Evolutionary conservation across 2,888 invertebrate genomes (phyloP).

Genomic region (Microplitis manilae): DNA sequence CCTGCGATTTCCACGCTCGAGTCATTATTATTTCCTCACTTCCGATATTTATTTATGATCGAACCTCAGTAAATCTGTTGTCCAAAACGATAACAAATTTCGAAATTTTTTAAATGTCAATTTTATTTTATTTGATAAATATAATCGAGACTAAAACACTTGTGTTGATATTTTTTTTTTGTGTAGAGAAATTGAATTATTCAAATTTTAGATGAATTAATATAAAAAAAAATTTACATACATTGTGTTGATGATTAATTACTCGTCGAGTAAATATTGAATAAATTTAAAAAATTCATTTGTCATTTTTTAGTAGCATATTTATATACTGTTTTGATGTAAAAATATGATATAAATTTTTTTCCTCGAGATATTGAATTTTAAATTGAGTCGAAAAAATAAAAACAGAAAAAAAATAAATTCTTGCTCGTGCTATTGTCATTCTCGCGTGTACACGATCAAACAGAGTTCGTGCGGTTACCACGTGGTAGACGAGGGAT

Average conservation of each 20-base stretch:
- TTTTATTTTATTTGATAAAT: no score
- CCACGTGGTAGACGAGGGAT: constrained; percentile 27
- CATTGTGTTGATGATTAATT: not conserved
- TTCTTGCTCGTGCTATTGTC: constrained; percentile 2
- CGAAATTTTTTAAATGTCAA: no score
- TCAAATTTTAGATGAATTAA: not conserved
- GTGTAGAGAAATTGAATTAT: not conserved
- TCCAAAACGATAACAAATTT: no score
- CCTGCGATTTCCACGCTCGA: not conserved
- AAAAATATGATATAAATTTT: not conserved
- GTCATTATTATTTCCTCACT: not conserved
- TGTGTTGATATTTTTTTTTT: not conserved
- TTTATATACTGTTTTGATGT: not conserved
- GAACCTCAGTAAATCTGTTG: no score
- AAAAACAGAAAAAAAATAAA: constrained; percentile 12
- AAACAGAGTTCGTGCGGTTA: constrained; percentile 28
- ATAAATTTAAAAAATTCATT: not conserved
- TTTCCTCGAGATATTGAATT: constrained; percentile 2
- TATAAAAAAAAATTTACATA: not conserved
- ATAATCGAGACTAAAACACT: no score
- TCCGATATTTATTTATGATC: not conserved
- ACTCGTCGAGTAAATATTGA: constrained; percentile 1
- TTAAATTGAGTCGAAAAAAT: not conserved
- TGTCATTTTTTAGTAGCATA: not conserved
- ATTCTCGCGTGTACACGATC: constrained; percentile 13